Evolutionary conservation across 2,113 vertebrate genomes (phyloP).

Genomic region (Lontra canadensis): DNA sequence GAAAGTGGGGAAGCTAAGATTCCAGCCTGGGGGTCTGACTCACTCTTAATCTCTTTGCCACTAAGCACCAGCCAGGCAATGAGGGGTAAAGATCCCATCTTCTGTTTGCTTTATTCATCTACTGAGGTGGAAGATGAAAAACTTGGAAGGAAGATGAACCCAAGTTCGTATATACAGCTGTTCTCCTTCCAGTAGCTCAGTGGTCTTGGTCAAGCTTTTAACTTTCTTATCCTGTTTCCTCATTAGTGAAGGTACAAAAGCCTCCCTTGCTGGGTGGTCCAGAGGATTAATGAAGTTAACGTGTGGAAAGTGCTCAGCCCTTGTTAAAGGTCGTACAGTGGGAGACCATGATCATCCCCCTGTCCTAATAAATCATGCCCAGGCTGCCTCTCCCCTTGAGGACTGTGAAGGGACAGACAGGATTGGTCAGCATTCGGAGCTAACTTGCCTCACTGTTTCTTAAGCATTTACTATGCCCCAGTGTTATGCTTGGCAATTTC

Average conservation of each 20-base stretch:
- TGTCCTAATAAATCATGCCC: neutral
- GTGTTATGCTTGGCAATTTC: too few species aligned
- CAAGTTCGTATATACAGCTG: fast-evolving
- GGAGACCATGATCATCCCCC: neutral
- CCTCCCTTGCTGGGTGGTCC: neutral
- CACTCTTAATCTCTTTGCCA: neutral
- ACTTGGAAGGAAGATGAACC: neutral
- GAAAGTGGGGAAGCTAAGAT: neutral
- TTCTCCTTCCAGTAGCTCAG: neutral
- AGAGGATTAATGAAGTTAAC: neutral
- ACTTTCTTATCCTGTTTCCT: neutral
- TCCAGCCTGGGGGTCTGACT: neutral
- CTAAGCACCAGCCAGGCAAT: neutral
- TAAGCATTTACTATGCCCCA: neutral
- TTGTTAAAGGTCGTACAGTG: neutral
- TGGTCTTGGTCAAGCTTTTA: neutral
- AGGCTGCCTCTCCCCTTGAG: neutral
- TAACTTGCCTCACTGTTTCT: neutral
- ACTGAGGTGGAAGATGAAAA: neutral
- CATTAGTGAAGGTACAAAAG: neutral
- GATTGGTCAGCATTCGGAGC: neutral
- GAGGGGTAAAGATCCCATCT: neutral
- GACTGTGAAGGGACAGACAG: fast-evolving
- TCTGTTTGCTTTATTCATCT: neutral
- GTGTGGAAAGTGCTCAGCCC: neutral